Evolutionary conservation across 2,797 vertebrate genomes (phyloP).

Genomic region (Tapirus indicus): DNA sequence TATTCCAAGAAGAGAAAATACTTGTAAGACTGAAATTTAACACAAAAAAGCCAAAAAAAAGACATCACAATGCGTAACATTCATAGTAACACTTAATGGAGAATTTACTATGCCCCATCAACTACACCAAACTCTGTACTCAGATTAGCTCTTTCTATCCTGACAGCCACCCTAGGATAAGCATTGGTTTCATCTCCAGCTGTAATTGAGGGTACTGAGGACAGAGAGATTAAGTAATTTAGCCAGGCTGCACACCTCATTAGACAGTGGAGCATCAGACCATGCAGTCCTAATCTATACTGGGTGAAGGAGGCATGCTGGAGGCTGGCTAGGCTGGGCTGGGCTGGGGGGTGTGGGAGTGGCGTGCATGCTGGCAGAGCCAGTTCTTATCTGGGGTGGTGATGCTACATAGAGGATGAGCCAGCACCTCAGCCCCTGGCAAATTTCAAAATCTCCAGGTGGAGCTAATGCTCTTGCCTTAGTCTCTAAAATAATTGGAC

Average conservation of each 20-base stretch:
- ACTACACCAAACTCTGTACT: neutral
- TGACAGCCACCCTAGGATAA: neutral
- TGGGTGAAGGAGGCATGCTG: neutral
- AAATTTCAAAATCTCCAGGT: neutral
- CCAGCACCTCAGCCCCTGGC: neutral
- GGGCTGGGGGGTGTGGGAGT: no score
- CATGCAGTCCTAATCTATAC: neutral
- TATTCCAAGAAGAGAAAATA: neutral
- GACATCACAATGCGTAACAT: neutral
- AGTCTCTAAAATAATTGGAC: neutral
- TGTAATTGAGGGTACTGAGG: neutral
- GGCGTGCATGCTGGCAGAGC: neutral
- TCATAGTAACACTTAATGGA: neutral
- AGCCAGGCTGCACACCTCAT: neutral
- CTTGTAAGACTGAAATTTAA: neutral
- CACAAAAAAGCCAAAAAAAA: neutral
- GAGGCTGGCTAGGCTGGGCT: neutral
- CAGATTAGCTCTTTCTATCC: neutral
- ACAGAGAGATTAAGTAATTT: neutral
- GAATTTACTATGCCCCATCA: neutral
- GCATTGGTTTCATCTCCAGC: neutral
- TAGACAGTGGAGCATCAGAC: neutral
- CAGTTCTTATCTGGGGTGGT: no score
- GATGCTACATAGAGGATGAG: no score
- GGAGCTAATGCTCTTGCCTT: neutral